phyloP scores from a whole-genome alignment of 2,113 vertebrate species.

The Sigmodon hispidus region DNA sequence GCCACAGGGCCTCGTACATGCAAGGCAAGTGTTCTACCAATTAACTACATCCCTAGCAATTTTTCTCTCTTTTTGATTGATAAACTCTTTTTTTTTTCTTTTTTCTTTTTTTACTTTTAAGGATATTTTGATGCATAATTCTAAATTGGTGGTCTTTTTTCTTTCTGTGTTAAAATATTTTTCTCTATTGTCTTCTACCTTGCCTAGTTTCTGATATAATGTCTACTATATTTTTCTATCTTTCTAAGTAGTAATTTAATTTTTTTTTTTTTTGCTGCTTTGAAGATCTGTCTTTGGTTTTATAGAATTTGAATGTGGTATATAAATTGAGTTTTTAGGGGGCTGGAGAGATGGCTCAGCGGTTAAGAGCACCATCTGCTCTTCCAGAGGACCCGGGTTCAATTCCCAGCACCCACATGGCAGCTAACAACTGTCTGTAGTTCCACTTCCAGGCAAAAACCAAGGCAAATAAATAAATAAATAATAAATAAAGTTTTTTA shows the following conservation, averaged over 20 bases:
- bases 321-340: background rate
- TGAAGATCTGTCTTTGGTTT: background rate
- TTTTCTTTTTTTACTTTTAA: background rate
- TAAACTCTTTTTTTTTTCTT: background rate
- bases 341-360: no score
- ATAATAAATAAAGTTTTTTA: no score
- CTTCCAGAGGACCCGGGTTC: no score
- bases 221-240: background rate
- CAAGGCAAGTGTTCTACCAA: background rate
- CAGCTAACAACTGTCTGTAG: no score
- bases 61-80: background rate
- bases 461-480: no score
- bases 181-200: background rate
- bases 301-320: background rate
- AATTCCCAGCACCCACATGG: no score
- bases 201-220: background rate
- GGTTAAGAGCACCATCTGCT: no score
- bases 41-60: background rate
- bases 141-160: background rate
- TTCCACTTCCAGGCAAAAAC: no score
- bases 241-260: background rate
- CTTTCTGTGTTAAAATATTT: background rate
- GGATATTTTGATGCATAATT: constrained; percentile 8
- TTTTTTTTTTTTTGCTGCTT: background rate
- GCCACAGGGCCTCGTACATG: background rate